Conservation (phyloP, 2,888 invertebrate genomes). For the Lissonota sp. region DNA sequence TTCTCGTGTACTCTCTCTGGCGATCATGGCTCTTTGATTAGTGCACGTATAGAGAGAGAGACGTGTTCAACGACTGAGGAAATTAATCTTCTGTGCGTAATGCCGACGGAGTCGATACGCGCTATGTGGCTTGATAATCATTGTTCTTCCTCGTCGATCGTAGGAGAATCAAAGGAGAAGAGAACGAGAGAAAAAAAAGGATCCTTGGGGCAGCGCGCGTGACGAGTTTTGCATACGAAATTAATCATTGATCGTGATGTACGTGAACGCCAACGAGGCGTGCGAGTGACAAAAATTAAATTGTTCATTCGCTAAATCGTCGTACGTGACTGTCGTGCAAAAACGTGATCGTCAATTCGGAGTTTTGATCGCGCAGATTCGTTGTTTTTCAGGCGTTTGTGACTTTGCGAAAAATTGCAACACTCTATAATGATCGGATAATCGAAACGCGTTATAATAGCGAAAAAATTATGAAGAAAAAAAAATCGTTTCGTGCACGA, state of each 20-base stretch:
- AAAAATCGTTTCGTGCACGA: conserved; percentile 21
- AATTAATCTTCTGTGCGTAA: conserved; percentile 18
- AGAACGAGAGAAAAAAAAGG: conserved; percentile 3
- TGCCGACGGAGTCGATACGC: neutral
- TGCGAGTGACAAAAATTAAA: conserved; percentile 26
- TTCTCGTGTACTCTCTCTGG: too few species aligned
- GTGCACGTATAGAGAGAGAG: too few species aligned
- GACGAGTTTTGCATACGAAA: conserved; percentile 45
- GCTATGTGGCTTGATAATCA: conserved; percentile 4
- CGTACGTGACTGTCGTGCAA: conserved; percentile 33
- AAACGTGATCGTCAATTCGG: conserved; percentile 20
- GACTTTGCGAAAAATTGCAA: conserved; percentile 21
- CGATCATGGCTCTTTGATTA: too few species aligned
- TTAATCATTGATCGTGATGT: conserved; percentile 9
- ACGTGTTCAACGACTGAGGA: conserved; percentile 25
- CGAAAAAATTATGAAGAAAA: neutral
- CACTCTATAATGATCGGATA: conserved; percentile 17
- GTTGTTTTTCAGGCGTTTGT: neutral
- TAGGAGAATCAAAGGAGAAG: neutral
- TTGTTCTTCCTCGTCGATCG: neutral
- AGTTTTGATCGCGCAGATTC: conserved; percentile 5
- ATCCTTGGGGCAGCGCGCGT: conserved; percentile 7
- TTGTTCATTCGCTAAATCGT: conserved; percentile 35
- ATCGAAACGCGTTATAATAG: conserved; percentile 17
- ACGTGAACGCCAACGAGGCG: neutral